Percentiles rank a stretch among this genome's conserved stretches.
Evolutionary conservation across 2,797 vertebrate species (phyloP).

Genomic region (Pipistrellus pipistrellus): DNA sequence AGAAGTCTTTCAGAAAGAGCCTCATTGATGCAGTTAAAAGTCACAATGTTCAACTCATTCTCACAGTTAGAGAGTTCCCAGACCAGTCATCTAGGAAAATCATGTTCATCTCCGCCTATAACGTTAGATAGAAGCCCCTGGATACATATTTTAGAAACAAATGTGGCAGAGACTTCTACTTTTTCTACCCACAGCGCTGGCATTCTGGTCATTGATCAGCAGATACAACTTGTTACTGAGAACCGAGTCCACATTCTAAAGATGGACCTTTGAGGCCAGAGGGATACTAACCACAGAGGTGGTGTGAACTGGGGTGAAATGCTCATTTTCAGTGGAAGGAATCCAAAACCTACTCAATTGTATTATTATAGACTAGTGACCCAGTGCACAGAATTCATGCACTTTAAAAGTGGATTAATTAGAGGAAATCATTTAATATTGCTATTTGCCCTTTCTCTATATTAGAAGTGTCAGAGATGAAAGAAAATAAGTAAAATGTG

Average conservation of each 20-base stretch:
- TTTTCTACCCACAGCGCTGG: background rate
- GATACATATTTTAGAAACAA: background rate
- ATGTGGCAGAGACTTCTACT: background rate
- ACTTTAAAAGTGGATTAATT: too few relatives aligned
- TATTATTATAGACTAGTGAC: background rate
- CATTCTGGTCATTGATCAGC: background rate
- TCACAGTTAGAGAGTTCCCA: background rate
- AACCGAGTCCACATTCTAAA: background rate
- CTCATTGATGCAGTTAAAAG: background rate
- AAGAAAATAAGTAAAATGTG: too few relatives aligned
- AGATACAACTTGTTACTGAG: background rate
- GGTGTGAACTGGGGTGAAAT: background rate
- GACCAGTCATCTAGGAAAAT: background rate
- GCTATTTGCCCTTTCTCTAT: too few relatives aligned
- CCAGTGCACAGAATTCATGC: too few relatives aligned
- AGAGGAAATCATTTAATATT: too few relatives aligned
- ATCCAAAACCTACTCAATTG: background rate
- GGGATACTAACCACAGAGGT: too few relatives aligned
- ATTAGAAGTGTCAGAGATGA: too few relatives aligned
- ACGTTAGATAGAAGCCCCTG: background rate
- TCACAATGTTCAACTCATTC: background rate
- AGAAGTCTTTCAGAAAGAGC: background rate
- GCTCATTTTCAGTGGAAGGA: background rate
- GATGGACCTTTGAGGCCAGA: background rate
- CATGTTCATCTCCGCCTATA: background rate